Conservation (phyloP, 2,113 vertebrate species). For the Oxyura jamaicensis region DNA sequence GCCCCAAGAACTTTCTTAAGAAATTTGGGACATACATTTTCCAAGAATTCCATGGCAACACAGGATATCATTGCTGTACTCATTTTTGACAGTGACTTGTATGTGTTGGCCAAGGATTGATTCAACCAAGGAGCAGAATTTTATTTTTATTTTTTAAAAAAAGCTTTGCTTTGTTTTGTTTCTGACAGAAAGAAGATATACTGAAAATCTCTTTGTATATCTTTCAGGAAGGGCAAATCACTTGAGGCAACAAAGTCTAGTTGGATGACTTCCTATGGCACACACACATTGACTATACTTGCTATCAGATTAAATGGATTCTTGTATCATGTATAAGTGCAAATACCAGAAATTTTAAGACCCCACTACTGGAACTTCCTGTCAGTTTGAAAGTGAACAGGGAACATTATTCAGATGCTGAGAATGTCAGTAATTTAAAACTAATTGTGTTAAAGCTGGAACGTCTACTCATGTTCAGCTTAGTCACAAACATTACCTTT, state of each 20-base stretch:
- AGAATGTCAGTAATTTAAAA: neutral
- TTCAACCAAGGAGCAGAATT: neutral
- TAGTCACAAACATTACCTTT: neutral
- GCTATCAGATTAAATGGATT: neutral
- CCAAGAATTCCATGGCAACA: neutral
- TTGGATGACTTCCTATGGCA: neutral
- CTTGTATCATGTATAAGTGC: neutral
- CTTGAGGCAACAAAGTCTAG: neutral
- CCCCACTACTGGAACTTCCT: neutral
- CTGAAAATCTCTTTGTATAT: neutral
- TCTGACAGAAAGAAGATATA: neutral
- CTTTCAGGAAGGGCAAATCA: neutral
- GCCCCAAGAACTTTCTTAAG: neutral
- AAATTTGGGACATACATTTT: neutral
- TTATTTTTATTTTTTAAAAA: too few relatives aligned
- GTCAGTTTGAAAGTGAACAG: neutral
- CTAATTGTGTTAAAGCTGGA: neutral
- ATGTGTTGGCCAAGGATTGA: neutral
- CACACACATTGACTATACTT: neutral
- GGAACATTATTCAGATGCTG: neutral
- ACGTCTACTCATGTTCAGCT: neutral
- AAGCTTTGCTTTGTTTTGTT: neutral
- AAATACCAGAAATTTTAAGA: neutral
- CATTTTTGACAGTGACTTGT: neutral
- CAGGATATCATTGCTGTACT: neutral